Percentiles rank a stretch among this genome's conserved stretches.
Evolutionary conservation across 2,113 vertebrate species (phyloP).

Genomic region (Corythoichthys intestinalis): DNA sequence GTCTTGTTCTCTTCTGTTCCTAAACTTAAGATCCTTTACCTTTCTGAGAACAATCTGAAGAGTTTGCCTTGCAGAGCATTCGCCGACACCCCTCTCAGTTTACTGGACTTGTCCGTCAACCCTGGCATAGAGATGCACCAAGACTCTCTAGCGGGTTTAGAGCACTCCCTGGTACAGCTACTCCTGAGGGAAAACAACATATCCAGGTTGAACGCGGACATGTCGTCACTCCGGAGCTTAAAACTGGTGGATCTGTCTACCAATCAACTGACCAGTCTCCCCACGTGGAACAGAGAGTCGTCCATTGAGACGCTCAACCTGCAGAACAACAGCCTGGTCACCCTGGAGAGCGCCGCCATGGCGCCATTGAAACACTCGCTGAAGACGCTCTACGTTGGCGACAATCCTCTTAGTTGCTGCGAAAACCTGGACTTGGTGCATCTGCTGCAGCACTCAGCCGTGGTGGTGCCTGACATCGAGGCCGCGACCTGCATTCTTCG

Average conservation of each 20-base stretch:
- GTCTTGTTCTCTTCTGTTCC: slow-evolving; percentile 72
- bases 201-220: slow-evolving; percentile 69
- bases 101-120: slow-evolving; percentile 84
- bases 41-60: slow-evolving; percentile 77
- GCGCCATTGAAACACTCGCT: slow-evolving; percentile 79
- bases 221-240: slow-evolving; percentile 78
- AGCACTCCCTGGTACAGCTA: slow-evolving; percentile 79
- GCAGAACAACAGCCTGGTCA: slow-evolving; percentile 84
- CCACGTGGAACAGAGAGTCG: slow-evolving; percentile 73
- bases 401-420: slow-evolving; percentile 90
- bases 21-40: slow-evolving; percentile 73
- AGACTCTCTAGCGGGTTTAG: slow-evolving; percentile 78
- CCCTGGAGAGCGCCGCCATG: slow-evolving; percentile 76
- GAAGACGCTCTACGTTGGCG: slow-evolving; percentile 81
- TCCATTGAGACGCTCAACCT: slow-evolving; percentile 86
- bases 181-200: slow-evolving; percentile 79
- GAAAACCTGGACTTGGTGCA: slow-evolving; percentile 78
- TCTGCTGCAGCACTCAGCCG: slow-evolving; percentile 76
- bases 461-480: slow-evolving; percentile 76
- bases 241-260: slow-evolving; percentile 82
- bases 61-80: slow-evolving; percentile 73
- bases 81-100: slow-evolving; percentile 70
- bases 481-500: slow-evolving; percentile 73
- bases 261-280: slow-evolving; percentile 81
- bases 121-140: slow-evolving; percentile 74